Base-by-base conservation (phyloP, 64 coral and sea anemone species). In the Porites australiensis region DNA sequence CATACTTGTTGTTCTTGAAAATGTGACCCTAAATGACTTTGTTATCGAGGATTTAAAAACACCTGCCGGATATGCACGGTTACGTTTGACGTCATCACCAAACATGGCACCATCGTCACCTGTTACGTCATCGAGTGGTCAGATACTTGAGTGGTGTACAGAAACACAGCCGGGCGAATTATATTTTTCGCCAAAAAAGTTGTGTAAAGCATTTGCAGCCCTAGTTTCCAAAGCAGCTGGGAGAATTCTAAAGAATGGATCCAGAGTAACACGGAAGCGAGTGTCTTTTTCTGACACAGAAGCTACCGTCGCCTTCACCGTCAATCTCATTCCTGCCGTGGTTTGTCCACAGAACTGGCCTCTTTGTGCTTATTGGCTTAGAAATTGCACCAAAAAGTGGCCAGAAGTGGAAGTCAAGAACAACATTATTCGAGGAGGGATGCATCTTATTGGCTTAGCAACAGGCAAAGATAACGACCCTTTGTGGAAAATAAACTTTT, bases 271-370 rank as follows among this genome's bases (percentile, higher is more conserved):
- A 50, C 67, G 78, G 52, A 94, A 88, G 51, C 62, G 70, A 83
- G 52, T 89, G 46, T 55, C 92, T 16, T 94, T 94, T 72, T 68
- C 14, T 20, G 78, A 94, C n/a, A 64, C n/a, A n/a, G 70, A 78
- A 16, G 79, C 64, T 22, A 23, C 55, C 10, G 58, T 60, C 58
- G 87, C 95, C 16, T 90, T 88, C 46, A 55, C 50, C 6, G 84
- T 97, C 2, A 97, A 97, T 64, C 95, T 97, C 0, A 88, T 97
- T 63, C 95, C 95, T 18, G 82, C 92, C 1, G 46, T 97, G 4
- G 75, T 69, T 48, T 94, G 89, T 44, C 75, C 87, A 11, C 63
- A 81, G 14, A 74, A 44, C 47, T 97, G 95, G 95, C 95, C 95
- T 44, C 46, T 59, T 4, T 94, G 92, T 15, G 92, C 95, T 48